Base-by-base conservation (phyloP, 2,113 vertebrate genomes). In the Entosphenus tridentatus region DNA sequence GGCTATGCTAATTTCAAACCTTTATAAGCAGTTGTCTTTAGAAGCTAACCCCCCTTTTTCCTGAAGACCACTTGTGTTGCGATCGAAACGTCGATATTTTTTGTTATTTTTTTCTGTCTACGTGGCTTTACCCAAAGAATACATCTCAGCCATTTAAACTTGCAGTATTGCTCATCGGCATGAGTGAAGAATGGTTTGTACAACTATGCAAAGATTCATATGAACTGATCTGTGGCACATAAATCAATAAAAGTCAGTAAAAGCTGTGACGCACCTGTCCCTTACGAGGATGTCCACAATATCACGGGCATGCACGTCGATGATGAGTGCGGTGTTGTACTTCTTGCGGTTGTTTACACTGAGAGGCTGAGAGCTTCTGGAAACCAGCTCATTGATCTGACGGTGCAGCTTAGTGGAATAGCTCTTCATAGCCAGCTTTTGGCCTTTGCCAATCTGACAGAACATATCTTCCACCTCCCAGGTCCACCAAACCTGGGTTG, bases 401-500 rank as follows among this genome's bases (percentile, higher is more conserved):
- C 57, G 69, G 71, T 92, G 90, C 85, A 97, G 85, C 74, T 84
- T 87, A 75, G 77, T 79, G 70, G 89, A 87, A 1, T 83, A 93
- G 73, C 75, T 70, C 74, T 84, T 95, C 77, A 97, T 76, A 1
- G 88, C 92, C 57, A 84, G 79, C 71, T 89, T 95, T 67, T 89
- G 82, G 57, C 93, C 93, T 1, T 75, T 74, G 72, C 82, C 80
- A 68, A 89, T 76, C 65, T 81, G 83, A 10, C 58, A 71, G 75
- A 98, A 96, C 57, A 92, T 80, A 0, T 98, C 85, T 67, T 97
- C 92, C 10, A 98, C 88, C 72, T 95, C 83, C 88, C 87, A 96
- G 5, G 93, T 97, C 93, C 93, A 98, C 92, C 92, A 98, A 71
- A 96, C 86, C 77, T 97, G 90, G 73, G 80, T 89, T 57, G 82